Base-by-base conservation (phyloP, 2,888 invertebrate species). In the Xestia rhomboidea region DNA sequence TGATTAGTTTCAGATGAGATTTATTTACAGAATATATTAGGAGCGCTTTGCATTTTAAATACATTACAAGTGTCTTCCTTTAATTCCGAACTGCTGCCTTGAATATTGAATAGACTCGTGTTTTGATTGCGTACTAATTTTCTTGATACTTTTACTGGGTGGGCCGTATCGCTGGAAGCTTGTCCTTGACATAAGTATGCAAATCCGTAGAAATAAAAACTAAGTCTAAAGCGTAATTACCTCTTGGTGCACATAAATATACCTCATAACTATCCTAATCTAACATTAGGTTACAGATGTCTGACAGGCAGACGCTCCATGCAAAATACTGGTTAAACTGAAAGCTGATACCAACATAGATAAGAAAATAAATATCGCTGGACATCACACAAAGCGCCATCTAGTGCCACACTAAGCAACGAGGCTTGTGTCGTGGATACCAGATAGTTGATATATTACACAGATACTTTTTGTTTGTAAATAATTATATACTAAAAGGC, bases 1-100 rank as follows among this genome's bases (percentile, higher is more conserved):
- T 63, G 71, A 85, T 84, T 85, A 76, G 81, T 73, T 81, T 62
- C 66, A 57, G 66, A 80, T 69, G 68, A 75, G 68, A 80, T 83
- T 84, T 85, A 68, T 62, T 72, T 81, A 60, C 62, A 8, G 68
- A 83, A 83, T 83, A 83, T 46, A 83, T 78, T 83, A 83, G 21
- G 46, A 70, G 54, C 49, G 71, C 57, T 81, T 81, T 81, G 79
- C 83, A 83, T 81, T 81, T 81, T 78, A 81, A 82, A 79, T 79
- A 79, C 83, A 82, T 82, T 81, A 81, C 83, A 78, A 81, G 70
- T 83, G 79, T 78, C 71, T 70, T 62, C 60, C 46, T 70, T 70
- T 81, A 78, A 70, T 78, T 83, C 66, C 18, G 27, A 62, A 62
- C 1, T 60, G 66, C 70, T 83, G 83, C 13, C 51, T 70, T 67